These are phyloP conservation scores for Phrynosoma platyrhinos DNA, from an alignment of 2,113 vertebrate species.

Conservation along the genomic window DNA sequence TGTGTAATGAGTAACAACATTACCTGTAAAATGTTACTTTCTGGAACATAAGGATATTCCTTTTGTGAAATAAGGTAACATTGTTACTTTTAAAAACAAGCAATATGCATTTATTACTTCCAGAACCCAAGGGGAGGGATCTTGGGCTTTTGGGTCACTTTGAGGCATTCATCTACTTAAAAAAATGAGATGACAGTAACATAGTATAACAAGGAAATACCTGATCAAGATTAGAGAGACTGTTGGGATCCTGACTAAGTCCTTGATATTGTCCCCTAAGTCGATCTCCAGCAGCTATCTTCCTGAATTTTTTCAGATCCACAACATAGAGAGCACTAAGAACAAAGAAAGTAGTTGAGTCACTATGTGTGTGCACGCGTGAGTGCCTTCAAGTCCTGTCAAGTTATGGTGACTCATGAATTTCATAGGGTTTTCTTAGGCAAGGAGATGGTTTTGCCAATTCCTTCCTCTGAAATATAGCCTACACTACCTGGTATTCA, in stretches of 20 bases:
- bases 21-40: background rate
- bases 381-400: too few relatives aligned
- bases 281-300: slow-evolving; percentile 96
- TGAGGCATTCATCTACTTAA: background rate
- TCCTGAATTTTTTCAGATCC: slow-evolving; percentile 97
- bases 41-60: background rate
- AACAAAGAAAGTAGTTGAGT: slow-evolving; percentile 45
- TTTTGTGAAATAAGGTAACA: background rate
- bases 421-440: too few relatives aligned
- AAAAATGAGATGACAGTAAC: background rate
- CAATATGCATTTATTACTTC: too few relatives aligned
- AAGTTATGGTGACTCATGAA: too few relatives aligned
- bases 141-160: background rate
- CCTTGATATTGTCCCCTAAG: slow-evolving; percentile 97
- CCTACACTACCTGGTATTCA: too few relatives aligned
- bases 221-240: slow-evolving; percentile 98
- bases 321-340: slow-evolving; percentile 94
- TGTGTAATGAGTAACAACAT: background rate
- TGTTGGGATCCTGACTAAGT: slow-evolving; percentile 98
- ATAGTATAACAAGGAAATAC: slow-evolving; percentile 73
- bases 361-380: too few relatives aligned
- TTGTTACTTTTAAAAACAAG: too few relatives aligned
- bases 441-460: too few relatives aligned
- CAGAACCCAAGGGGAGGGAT: background rate
- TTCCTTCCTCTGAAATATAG: too few relatives aligned